Evolutionary conservation across 1,140 invertebrate species (phyloP).

Genomic region (Tribolium madens): DNA sequence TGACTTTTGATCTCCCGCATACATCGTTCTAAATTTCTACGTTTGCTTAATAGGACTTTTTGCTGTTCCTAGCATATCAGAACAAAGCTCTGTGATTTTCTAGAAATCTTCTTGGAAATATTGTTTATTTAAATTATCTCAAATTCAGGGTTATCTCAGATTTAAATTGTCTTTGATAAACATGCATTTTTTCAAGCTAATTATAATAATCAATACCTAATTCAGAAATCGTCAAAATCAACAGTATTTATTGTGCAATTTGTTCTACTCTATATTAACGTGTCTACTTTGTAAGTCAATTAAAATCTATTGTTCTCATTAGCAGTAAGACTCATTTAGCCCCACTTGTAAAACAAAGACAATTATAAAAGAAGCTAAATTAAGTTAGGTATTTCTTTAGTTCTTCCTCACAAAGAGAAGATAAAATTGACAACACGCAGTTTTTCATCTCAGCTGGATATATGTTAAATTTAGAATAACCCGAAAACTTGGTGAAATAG

Average conservation of each 20-base stretch:
- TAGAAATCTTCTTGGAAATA: no score
- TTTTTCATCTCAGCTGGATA: constrained; percentile 7
- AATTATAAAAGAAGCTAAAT: not conserved
- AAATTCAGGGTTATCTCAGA: not conserved
- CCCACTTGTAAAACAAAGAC: not conserved
- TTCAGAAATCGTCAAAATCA: not conserved
- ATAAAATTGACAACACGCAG: not conserved
- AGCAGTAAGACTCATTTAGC: not conserved
- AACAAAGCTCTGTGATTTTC: no score
- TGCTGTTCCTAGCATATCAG: no score
- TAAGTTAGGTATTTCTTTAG: not conserved
- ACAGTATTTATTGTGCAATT: not conserved
- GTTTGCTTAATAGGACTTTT: no score
- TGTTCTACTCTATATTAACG: not conserved
- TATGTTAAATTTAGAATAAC: constrained; percentile 23
- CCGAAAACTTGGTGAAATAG: constrained; percentile 13
- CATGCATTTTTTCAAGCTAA: no score
- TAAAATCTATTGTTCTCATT: not conserved
- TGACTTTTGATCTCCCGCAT: no score
- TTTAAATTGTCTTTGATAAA: not conserved
- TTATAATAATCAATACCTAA: not conserved
- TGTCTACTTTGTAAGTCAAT: not conserved
- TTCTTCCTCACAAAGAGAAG: not conserved
- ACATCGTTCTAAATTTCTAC: no score
- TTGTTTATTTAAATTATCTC: not conserved